Evolutionary conservation across 1,140 invertebrate genomes (phyloP).

Genomic region (Marisa cornuarietis): DNA sequence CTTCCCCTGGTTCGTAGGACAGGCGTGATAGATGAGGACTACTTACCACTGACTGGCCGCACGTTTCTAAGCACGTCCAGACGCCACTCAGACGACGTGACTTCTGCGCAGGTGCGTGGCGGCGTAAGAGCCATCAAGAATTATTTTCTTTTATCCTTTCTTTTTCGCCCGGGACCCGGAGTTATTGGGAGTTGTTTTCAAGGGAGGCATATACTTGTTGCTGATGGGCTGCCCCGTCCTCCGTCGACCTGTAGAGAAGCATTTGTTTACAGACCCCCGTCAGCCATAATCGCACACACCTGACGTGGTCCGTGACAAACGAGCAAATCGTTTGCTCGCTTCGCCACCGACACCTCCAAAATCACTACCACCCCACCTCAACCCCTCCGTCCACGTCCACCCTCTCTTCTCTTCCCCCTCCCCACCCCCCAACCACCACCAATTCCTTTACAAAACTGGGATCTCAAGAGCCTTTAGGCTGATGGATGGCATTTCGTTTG

Average conservation of each 20-base stretch:
- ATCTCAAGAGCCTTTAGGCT: no score
- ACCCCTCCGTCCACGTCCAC: background rate
- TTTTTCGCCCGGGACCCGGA: no score
- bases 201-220: conserved; percentile 18
- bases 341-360: background rate
- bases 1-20: background rate
- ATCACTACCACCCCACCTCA: no score
- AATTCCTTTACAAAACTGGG: no score
- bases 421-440: no score
- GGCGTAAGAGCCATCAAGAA: background rate
- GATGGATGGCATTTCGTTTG: no score
- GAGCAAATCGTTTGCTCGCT: background rate
- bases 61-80: conserved; percentile 11
- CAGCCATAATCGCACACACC: no score
- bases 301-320: no score
- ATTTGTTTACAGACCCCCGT: no score
- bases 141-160: background rate
- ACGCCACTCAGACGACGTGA: conserved; percentile 5
- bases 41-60: conserved; percentile 7
- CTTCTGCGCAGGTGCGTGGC: conserved; percentile 20
- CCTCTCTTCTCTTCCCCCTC: background rate
- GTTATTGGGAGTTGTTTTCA: conserved; percentile 4
- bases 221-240: background rate
- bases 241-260: no score
- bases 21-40: conserved; percentile 13